These are phyloP conservation scores for Nymphalis urticae DNA, from an alignment of 2,888 invertebrate species.

Conservation along the genomic window DNA sequence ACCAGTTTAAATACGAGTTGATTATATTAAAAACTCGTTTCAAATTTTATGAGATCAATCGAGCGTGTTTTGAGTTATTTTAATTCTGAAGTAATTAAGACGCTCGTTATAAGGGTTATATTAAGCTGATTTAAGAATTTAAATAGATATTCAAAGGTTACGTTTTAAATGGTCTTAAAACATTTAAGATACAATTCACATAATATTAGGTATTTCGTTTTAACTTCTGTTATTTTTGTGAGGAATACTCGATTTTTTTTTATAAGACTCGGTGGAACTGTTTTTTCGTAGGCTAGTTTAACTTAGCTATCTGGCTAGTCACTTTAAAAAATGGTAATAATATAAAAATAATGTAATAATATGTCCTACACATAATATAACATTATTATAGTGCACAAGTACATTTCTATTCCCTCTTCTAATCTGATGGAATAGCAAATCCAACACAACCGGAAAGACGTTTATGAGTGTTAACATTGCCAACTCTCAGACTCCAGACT, in stretches of 20 bases:
- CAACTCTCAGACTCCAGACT: too few species aligned
- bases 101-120: slow-evolving; percentile 9
- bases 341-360: too few species aligned
- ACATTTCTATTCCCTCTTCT: too few species aligned
- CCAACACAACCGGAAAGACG: too few species aligned
- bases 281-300: too few species aligned
- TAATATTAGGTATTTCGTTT: not conserved
- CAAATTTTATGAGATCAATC: slow-evolving; percentile 18
- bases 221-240: not conserved
- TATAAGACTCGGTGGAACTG: too few species aligned
- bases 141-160: not conserved
- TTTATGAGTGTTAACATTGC: not conserved
- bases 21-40: slow-evolving; percentile 32
- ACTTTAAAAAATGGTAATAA: too few species aligned
- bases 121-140: slow-evolving; percentile 2
- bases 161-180: not conserved
- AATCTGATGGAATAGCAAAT: too few species aligned
- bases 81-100: slow-evolving; percentile 22
- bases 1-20: slow-evolving; percentile 31
- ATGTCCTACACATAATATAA: too few species aligned
- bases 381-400: too few species aligned
- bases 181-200: not conserved
- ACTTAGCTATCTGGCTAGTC: too few species aligned
- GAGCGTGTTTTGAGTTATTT: slow-evolving; percentile 17
- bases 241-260: too few species aligned